Base-by-base conservation (phyloP, 1,140 invertebrate species). In the Drosophila lacertosa region DNA sequence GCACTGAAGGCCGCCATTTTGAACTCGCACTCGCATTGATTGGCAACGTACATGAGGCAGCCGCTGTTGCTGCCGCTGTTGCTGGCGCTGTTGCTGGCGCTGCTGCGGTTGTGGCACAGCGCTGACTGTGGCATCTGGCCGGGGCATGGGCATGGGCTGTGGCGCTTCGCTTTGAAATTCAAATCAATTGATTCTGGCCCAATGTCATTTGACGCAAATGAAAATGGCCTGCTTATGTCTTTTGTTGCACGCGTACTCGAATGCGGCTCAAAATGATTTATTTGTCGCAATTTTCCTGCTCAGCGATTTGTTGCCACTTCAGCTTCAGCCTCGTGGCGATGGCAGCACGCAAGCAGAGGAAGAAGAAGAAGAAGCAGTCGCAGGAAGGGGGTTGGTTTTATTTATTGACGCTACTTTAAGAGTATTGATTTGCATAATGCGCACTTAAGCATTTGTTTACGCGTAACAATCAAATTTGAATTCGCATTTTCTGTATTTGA, bases 351-450 rank as follows among this genome's bases (percentile, higher is more conserved):
- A 5, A 5, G 26, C 6, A 29, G 26, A 22, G 4, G 26, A 29
- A 5, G 26, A 29, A 29, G 26, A 22, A 22, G 26, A 29, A 7
- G 6, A 29, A 7, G 0, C 26, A 4, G 42, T 2, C 13, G 51
- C 9, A 29, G 4, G 35, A 20, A 7, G 22, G 29, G 18, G 29
- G 20, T 13, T 39, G 40, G 24, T 35, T 64, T 86, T 86, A 86
- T 86, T 86, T 86, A 86, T 86, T 88, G 82, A 75, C 74, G 74
- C 66, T 88, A 71, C 83, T 86, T 86, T 88, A 86, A 86, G 82
- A 88, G 82, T 86, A 86, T 86, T 88, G 82, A 86, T 86, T 86
- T 86, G 82, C 82, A 86, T 86, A 86, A 86, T 86, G 82, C 82
- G 82, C 78, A 86, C 82, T 86, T 86, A 86, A 81, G 82, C 77